Conservation (phyloP, 2,113 vertebrate species). For the Indicator maculatus region DNA sequence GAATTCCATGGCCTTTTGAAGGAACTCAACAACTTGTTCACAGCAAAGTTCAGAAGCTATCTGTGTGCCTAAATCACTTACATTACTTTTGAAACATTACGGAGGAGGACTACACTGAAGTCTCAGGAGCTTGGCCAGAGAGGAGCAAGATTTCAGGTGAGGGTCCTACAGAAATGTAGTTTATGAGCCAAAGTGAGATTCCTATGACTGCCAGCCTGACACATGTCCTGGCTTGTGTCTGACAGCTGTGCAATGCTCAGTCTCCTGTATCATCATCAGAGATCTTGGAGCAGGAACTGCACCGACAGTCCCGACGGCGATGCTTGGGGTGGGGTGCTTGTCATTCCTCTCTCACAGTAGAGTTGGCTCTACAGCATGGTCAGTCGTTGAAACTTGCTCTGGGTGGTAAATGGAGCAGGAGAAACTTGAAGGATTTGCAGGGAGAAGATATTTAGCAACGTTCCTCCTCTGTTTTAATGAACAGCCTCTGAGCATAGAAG, state of each 20-base stretch:
- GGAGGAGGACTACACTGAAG: not conserved
- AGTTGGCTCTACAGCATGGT: not conserved
- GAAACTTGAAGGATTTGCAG: not conserved
- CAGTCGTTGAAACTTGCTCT: not conserved
- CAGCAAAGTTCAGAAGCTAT: not conserved
- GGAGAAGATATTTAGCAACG: not conserved
- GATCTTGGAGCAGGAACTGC: not conserved
- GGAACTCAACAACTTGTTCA: not conserved
- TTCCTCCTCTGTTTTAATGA: constrained; percentile 4
- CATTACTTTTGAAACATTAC: not conserved
- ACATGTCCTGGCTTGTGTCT: constrained; percentile 72
- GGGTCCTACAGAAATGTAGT: not conserved
- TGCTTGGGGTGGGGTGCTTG: not conserved
- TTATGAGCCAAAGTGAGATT: constrained; percentile 35
- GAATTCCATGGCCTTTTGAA: not conserved
- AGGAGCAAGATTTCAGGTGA: not conserved
- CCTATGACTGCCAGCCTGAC: constrained; percentile 37
- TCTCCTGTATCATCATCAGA: constrained; percentile 22
- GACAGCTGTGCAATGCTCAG: constrained; percentile 8
- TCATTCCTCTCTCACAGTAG: not conserved
- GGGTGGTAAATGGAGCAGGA: not conserved
- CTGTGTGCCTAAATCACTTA: not conserved
- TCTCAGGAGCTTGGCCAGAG: not conserved
- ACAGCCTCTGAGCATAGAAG: constrained; percentile 10
- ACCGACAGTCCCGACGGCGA: not conserved